Base-by-base conservation (phyloP, 2,113 vertebrate species). In the Pelodiscus sinensis region DNA sequence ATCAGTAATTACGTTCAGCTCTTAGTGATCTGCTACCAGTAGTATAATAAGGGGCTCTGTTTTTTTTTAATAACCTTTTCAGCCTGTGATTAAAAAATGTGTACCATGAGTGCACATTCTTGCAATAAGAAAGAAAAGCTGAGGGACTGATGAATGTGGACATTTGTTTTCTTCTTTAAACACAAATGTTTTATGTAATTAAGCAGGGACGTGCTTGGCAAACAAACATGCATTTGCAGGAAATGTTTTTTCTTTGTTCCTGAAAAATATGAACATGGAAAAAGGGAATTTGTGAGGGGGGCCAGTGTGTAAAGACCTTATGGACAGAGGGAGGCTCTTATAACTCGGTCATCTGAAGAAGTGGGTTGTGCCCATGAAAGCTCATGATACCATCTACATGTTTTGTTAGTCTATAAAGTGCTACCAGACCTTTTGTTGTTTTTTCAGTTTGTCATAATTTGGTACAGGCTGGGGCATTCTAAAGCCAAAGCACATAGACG, bases 191-290 rank as follows among this genome's bases (percentile, higher is more conserved):
- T 38, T 31, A 44, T 78, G 35, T 52, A 84, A 73, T 25, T 62
- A 4, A 19, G 81, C 31, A 3, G 2, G 44, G 57, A 87, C 5
- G 9, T 27, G 2, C 62, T 85, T 81, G 58, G 27, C 16, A 62
- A 68, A 51, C 7, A 22, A 29, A 44, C 10, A 2, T 0, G 19
- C 0, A 2, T 6, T 19, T 88, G n/a, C 82, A 85, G 51, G 62
- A 50, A 90, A 75, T 2, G 5, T 73, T 15, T 25, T 12, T 0
- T 0, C 2, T 83, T 31, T 13, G 57, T 79, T 22, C 24, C 14
- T 2, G 51, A 82, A 50, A 56, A 3, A 0, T 44, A 13, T 44
- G 73, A 25, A 77, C 81, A 0, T 5, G 52, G 7, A 44, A 44
- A 44, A 44, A 44, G 44, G 44, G 44, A 44, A 44, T 44, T 44